phyloP scores from a whole-genome alignment of 37 sponge, comb jelly and placozoan species.

The Chondrosia reniformis region DNA sequence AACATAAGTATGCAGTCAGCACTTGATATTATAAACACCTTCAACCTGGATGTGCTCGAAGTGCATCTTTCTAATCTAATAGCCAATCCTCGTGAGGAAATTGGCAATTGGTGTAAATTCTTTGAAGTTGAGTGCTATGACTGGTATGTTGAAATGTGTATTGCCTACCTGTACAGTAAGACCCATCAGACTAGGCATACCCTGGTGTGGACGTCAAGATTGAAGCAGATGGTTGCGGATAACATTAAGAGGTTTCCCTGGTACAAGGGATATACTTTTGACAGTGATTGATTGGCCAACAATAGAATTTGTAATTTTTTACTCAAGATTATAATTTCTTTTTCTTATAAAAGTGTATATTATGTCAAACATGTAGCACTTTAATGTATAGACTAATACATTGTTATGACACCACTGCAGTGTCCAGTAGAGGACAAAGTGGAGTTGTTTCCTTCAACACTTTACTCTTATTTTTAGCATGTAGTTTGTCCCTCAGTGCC shows the following conservation, averaged over 20 bases:
- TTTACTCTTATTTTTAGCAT: conserved; percentile 23
- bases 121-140: not conserved
- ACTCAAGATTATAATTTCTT: too few relatives aligned
- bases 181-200: not conserved
- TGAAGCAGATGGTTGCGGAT: not conserved
- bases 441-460: too few relatives aligned
- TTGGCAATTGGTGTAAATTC: not conserved
- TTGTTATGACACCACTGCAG: too few relatives aligned
- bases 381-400: too few relatives aligned
- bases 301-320: too few relatives aligned
- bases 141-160: conserved; percentile 8
- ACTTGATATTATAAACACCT: not conserved
- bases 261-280: not conserved
- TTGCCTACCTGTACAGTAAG: not conserved
- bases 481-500: conserved; percentile 22
- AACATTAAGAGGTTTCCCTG: conserved; percentile 11
- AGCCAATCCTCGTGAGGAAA: not conserved
- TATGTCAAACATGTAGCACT: too few relatives aligned
- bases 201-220: not conserved
- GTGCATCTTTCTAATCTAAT: not conserved
- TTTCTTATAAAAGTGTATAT: too few relatives aligned
- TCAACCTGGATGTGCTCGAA: not conserved
- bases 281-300: conserved; percentile 16
- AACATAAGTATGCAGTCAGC: not conserved
- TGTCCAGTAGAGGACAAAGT: too few relatives aligned